Percentiles rank a stretch among this genome's conserved stretches.
phyloP scores from a whole-genome alignment of 1,140 invertebrate genomes.

The Heliconius hermathena region DNA sequence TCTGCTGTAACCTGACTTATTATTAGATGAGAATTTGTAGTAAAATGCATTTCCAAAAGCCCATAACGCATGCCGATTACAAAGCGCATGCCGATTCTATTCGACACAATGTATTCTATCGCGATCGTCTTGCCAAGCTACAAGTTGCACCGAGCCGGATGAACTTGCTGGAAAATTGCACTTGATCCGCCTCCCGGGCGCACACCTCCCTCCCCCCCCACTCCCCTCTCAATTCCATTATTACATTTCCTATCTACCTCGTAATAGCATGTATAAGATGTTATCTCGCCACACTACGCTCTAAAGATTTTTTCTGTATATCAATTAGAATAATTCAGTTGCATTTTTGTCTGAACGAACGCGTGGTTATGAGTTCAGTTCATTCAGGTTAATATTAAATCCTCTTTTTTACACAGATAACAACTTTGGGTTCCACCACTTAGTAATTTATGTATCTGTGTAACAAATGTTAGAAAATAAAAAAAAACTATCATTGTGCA shows the following conservation, averaged over 20 bases:
- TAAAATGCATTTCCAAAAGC: background rate
- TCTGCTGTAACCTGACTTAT: background rate
- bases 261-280: constrained; percentile 29
- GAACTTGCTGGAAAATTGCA: constrained; percentile 69
- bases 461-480: too few relatives aligned
- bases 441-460: too few relatives aligned
- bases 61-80: background rate
- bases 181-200: constrained; percentile 56
- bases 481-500: too few relatives aligned
- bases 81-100: background rate
- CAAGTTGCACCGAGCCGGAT: constrained; percentile 50
- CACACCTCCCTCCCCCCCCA: constrained; percentile 19
- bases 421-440: too few relatives aligned
- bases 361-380: background rate
- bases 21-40: background rate
- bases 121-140: constrained; percentile 32
- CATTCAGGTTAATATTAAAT: too few relatives aligned
- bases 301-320: constrained; percentile 1
- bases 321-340: background rate
- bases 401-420: too few relatives aligned
- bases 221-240: constrained; percentile 47
- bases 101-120: constrained; percentile 25
- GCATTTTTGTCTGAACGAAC: background rate
- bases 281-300: background rate
- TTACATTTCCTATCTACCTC: constrained; percentile 39